Conservation (phyloP, 2,888 invertebrate species). For the Epinotia nisella region DNA sequence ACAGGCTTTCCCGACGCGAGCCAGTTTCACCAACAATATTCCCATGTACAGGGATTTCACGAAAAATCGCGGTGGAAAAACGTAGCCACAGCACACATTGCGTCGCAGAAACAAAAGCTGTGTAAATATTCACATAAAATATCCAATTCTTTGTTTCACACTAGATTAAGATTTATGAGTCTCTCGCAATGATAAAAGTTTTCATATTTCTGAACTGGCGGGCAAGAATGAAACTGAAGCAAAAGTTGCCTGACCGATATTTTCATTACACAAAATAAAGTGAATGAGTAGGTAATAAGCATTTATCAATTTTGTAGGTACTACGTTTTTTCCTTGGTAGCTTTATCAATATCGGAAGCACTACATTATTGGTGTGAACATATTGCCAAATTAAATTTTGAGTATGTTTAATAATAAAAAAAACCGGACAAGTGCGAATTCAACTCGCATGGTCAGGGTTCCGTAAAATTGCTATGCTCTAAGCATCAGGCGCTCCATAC, state of each 20-base stretch:
- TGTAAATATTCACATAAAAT: constrained; percentile 40
- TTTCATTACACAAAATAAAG: background rate
- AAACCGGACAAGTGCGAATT: too few species aligned
- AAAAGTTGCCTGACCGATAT: background rate
- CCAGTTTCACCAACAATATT: constrained; percentile 42
- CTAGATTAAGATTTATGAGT: constrained; percentile 41
- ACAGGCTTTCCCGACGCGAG: constrained; percentile 42
- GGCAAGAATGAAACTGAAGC: background rate
- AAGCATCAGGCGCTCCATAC: too few species aligned
- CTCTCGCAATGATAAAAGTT: constrained; percentile 24
- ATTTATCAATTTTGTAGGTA: background rate
- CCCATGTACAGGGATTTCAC: constrained; percentile 34
- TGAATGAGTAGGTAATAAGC: background rate
- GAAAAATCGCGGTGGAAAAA: constrained; percentile 39
- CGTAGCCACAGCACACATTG: constrained; percentile 14
- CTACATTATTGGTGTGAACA: background rate
- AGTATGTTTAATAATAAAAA: constrained; percentile 1
- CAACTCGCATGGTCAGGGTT: too few species aligned
- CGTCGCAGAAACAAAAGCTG: constrained; percentile 38
- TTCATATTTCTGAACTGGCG: constrained; percentile 19
- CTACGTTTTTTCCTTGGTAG: background rate
- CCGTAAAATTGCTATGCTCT: too few species aligned
- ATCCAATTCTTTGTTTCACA: constrained; percentile 34
- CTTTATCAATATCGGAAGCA: background rate
- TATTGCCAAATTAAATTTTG: background rate